Percentiles rank a stretch among this genome's conserved stretches.
Evolutionary conservation across 2,797 vertebrate species (phyloP).

Genomic region (Prunella strophiata): DNA sequence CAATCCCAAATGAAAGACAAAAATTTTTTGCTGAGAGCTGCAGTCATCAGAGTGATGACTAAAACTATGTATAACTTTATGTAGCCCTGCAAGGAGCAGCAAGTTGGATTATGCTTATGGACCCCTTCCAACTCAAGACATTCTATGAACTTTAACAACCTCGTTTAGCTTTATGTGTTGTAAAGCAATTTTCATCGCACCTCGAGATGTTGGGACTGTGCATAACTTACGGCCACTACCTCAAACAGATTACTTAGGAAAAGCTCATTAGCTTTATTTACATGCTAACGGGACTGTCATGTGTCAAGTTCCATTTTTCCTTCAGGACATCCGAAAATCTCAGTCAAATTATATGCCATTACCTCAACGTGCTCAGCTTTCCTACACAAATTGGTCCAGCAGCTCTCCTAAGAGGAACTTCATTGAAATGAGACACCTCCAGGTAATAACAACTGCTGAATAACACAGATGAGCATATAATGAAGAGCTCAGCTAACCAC

Average conservation of each 20-base stretch:
- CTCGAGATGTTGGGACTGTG: not conserved
- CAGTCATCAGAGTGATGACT: not conserved
- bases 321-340: not conserved
- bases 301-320: not conserved
- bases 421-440: not conserved
- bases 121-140: not conserved
- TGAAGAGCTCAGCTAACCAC: not conserved
- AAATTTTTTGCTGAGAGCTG: not conserved
- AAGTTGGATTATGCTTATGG: not conserved
- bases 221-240: not conserved
- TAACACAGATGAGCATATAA: fast-evolving
- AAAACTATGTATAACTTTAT: not conserved
- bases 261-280: not conserved
- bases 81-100: not conserved
- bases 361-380: not conserved
- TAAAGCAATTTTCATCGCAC: not conserved
- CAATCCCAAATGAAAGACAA: not conserved
- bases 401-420: not conserved
- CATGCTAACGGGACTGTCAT: not conserved
- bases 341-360: not conserved
- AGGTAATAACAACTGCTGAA: not conserved
- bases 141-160: not conserved
- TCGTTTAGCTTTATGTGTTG: not conserved
- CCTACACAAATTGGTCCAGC: not conserved
- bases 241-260: not conserved